A percentile compares a stretch with the other conserved stretches of the same genome.
Evolutionary conservation across 2,113 vertebrate genomes (phyloP).

Genomic region (Rhabdomys dilectus): DNA sequence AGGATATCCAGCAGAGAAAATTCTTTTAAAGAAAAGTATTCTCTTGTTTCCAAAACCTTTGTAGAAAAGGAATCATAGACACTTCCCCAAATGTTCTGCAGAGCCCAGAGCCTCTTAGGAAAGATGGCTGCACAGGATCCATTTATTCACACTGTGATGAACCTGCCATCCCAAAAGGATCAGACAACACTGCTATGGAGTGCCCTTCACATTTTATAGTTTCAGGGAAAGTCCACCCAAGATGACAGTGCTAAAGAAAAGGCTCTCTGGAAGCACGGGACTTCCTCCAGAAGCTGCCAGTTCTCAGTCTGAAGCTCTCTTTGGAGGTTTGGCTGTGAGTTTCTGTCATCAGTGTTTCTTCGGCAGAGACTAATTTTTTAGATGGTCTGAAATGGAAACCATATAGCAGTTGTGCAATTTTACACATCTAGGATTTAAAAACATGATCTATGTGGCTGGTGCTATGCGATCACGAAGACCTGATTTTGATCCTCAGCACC

Average conservation of each 20-base stretch:
- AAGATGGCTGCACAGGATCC: constrained; percentile 88
- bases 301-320: accelerated
- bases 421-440: not conserved
- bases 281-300: not conserved
- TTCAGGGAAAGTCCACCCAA: too few relatives aligned
- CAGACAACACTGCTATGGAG: constrained; percentile 37
- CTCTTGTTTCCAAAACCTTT: constrained; percentile 65
- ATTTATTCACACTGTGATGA: constrained; percentile 88
- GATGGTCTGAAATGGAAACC: too few relatives aligned
- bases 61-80: constrained; percentile 82
- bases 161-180: constrained; percentile 89
- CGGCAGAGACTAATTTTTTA: not conserved
- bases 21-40: constrained; percentile 71
- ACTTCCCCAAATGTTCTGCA: constrained; percentile 87
- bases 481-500: not conserved
- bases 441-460: not conserved
- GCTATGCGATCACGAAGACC: not conserved
- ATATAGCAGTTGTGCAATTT: accelerated
- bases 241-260: accelerated
- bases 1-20: not conserved
- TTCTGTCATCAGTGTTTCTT: not conserved
- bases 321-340: not conserved
- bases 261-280: accelerated
- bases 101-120: constrained; percentile 90
- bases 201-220: accelerated